A percentile compares a stretch with the other conserved stretches of the same genome.
phyloP scores from a whole-genome alignment of 2,113 vertebrate genomes.

The Monarcha castaneiventris region DNA sequence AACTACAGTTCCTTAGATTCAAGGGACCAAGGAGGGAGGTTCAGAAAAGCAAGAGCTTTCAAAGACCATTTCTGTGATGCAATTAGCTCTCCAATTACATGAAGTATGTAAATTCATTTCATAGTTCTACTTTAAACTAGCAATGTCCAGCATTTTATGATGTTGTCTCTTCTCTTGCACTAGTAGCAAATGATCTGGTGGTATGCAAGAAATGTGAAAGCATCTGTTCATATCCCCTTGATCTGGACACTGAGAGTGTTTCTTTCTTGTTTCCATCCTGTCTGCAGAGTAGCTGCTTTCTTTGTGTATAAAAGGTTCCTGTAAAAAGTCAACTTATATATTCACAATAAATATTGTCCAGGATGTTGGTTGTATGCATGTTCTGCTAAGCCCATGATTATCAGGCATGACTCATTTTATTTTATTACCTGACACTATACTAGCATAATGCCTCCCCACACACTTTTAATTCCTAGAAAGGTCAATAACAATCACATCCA shows the following conservation, averaged over 20 bases:
- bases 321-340: background rate
- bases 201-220: background rate
- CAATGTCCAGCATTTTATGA: background rate
- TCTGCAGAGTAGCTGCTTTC: background rate
- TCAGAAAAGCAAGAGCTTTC: background rate
- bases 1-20: background rate
- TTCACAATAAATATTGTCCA: background rate
- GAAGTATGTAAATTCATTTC: background rate
- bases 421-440: background rate
- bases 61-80: background rate
- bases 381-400: background rate
- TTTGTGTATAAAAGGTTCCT: background rate
- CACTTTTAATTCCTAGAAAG: background rate
- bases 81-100: background rate
- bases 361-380: rapidly evolving
- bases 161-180: background rate
- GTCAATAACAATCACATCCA: background rate
- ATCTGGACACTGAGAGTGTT: background rate
- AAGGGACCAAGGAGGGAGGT: background rate
- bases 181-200: background rate
- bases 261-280: background rate
- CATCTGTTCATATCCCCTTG: background rate
- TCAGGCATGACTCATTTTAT: background rate
- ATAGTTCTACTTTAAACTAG: background rate
- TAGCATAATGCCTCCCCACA: background rate